These are phyloP conservation scores for Hermatobates lingyangjiaoensis DNA, from an alignment of 1,140 invertebrate genomes.

Conservation along the genomic window DNA sequence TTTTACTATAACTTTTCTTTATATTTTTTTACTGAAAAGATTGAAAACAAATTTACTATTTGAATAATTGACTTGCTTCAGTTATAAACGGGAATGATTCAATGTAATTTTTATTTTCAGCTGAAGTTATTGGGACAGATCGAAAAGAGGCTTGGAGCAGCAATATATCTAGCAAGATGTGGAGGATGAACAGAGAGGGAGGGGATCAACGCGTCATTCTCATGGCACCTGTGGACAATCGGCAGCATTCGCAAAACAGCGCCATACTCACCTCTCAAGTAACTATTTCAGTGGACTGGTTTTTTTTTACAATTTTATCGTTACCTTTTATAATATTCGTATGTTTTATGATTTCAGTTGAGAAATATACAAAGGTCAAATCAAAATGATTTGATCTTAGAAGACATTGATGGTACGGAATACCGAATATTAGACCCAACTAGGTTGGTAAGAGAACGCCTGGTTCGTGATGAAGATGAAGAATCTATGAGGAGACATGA, in stretches of 20 bases:
- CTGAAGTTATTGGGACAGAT: too few species aligned
- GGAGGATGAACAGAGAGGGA: background rate
- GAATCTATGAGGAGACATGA: slow-evolving; percentile 53
- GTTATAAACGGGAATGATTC: too few species aligned
- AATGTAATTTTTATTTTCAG: too few species aligned
- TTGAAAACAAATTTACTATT: too few species aligned
- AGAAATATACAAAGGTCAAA: background rate
- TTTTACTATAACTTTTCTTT: too few species aligned
- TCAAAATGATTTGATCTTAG: slow-evolving; percentile 22
- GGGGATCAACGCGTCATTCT: background rate
- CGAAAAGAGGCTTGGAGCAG: slow-evolving; percentile 64
- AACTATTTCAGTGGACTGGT: background rate
- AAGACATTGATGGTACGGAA: slow-evolving; percentile 26
- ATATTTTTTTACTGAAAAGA: too few species aligned
- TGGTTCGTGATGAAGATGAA: slow-evolving; percentile 28
- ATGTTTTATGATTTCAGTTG: background rate
- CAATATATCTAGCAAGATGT: slow-evolving; percentile 23
- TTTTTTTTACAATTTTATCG: background rate
- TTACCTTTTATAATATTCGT: background rate
- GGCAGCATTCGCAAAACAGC: slow-evolving; percentile 18
- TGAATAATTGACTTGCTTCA: too few species aligned
- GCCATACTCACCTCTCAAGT: background rate
- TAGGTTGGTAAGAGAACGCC: slow-evolving; percentile 8
- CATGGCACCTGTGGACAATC: background rate
- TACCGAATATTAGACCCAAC: slow-evolving; percentile 16